Evolutionary conservation across 92 coral and sea anemone species (phyloP), one percentile per base, ranked within the genome.

Genomic region (Micromussa lordhowensis): DNA sequence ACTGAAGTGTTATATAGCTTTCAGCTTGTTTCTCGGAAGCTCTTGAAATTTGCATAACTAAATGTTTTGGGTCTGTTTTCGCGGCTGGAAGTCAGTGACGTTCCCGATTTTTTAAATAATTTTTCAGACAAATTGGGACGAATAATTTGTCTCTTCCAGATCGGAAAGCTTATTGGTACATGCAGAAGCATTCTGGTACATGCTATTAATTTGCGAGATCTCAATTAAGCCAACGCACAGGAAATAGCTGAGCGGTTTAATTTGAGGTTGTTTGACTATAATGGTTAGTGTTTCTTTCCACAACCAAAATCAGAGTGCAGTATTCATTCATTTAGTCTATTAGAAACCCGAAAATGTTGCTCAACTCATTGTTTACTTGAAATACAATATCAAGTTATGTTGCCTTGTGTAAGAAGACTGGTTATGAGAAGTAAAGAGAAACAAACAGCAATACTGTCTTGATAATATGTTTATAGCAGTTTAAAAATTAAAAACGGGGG

Each of bases 21-120:
- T 44, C 51, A 44, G 51, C 51, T 44, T 31, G 64, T 78, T 78
- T 78, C 82, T 55, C 38, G 29, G 31, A 19, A 58, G 12, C 13
- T 30, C 35, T 55, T 77, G 16, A 29, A 54, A 78, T 80, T 58
- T 80, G 84, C 84, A 80, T 80, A 80, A 80, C 48, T 32, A 32
- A 66, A 73, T 49, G 12, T 32, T 73, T 6, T 19, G 48, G 28
- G 76, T 31, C 18, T 35, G 49, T 30, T 54, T 58, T 32, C 84
- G 11, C 73, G 61, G 84, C 84, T 80, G 72, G 53, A 31, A 2
- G 0, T 26, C 13, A 8, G 51, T 8, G 51, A 44, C 10, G 22
- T 58, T 29, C 17, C 1, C 44, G 44, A 72, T 16, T 31, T 34
- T 18, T 68, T 68, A 2, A n/a, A n/a, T 73, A 35, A 4, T 73